Conservation (phyloP, 2,888 invertebrate species). For the Drosophila putrida region DNA sequence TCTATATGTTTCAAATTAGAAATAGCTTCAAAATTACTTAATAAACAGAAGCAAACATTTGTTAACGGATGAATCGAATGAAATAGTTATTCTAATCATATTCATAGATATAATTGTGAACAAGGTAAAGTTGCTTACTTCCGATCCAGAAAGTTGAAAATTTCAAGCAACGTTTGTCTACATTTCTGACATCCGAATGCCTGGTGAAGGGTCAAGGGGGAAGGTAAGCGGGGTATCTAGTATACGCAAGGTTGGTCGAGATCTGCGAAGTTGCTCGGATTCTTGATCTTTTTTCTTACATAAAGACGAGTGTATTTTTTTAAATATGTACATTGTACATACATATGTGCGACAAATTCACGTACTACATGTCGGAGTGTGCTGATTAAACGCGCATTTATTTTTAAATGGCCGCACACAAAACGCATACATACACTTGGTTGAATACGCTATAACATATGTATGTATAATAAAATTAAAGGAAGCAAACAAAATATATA, state of each 20-base stretch:
- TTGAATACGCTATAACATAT: conserved; percentile 57
- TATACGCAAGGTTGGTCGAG: conserved; percentile 37
- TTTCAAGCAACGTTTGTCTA: conserved; percentile 5
- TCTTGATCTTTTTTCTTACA: conserved; percentile 18
- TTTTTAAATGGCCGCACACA: conserved; percentile 47
- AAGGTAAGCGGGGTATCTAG: conserved; percentile 26
- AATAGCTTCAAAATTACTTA: background rate
- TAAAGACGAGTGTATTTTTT: conserved; percentile 5
- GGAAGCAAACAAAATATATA: conserved; percentile 24
- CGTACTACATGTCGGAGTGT: conserved; percentile 8
- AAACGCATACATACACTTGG: conserved; percentile 6
- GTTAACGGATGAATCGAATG: too few species aligned
- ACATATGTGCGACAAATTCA: conserved; percentile 1
- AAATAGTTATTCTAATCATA: too few species aligned
- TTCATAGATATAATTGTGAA: background rate
- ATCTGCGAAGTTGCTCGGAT: conserved; percentile 37
- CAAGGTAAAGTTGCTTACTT: background rate
- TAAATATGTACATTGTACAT: conserved; percentile 5
- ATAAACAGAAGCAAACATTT: background rate
- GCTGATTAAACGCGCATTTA: conserved; percentile 18
- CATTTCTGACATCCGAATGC: conserved; percentile 27
- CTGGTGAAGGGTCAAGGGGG: background rate
- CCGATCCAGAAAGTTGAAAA: conserved; percentile 28
- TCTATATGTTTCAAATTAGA: too few species aligned
- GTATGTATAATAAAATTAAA: conserved; percentile 70